Evolutionary conservation across 2,888 invertebrate genomes (phyloP).

Genomic region (Microdon myrmicae): DNA sequence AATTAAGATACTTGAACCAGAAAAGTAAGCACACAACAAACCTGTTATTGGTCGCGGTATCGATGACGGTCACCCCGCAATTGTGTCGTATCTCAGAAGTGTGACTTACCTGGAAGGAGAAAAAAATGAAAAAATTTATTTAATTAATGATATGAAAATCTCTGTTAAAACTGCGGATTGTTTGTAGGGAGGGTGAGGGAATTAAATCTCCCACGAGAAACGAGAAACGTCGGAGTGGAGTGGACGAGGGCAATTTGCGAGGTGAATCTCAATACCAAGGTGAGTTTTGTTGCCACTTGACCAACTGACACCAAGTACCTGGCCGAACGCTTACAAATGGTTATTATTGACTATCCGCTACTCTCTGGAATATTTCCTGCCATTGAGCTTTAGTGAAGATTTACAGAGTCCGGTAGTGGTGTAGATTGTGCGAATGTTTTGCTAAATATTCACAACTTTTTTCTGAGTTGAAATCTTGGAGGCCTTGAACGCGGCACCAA

Average conservation of each 20-base stretch:
- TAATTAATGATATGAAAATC: constrained; percentile 8
- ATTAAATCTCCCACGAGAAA: too few relatives aligned
- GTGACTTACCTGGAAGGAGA: constrained; percentile 23
- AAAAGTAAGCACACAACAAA: constrained; percentile 21
- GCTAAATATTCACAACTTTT: too few relatives aligned
- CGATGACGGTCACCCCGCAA: constrained; percentile 1
- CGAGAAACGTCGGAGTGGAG: constrained; percentile 3
- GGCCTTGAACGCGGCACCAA: too few relatives aligned
- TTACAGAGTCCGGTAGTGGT: too few relatives aligned
- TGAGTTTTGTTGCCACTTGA: constrained; percentile 23
- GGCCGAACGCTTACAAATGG: neutral
- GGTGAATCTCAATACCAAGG: constrained; percentile 21
- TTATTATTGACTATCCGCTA: too few relatives aligned
- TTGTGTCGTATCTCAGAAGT: constrained; percentile 2
- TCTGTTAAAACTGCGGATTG: neutral
- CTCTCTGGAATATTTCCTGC: too few relatives aligned
- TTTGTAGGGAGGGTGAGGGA: too few relatives aligned
- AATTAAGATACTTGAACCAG: constrained; percentile 32
- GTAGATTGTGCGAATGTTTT: too few relatives aligned
- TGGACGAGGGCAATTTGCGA: too few relatives aligned
- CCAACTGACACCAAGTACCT: constrained; percentile 8
- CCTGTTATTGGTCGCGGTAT: constrained; percentile 9
- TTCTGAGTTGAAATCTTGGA: too few relatives aligned
- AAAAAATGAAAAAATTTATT: constrained; percentile 1
- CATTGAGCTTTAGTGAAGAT: too few relatives aligned